These are phyloP conservation scores for Myiagra hebetior DNA, from an alignment of 2,113 vertebrate species.

Conservation along the genomic window DNA sequence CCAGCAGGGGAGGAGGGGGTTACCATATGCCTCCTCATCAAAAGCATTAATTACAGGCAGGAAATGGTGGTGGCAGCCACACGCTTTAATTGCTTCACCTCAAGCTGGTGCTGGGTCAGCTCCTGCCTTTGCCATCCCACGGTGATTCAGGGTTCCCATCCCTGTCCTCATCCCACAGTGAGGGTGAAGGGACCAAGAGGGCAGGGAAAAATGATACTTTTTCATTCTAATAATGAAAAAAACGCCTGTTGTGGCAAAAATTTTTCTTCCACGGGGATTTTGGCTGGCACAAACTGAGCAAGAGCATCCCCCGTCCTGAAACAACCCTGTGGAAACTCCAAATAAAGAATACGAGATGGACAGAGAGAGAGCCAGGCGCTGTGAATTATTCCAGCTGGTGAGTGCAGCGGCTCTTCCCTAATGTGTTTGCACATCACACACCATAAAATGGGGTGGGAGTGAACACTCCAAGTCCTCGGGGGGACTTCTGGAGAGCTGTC, in stretches of 20 bases:
- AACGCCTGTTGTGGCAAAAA: accelerated
- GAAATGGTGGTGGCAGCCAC: not conserved
- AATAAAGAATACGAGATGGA: not conserved
- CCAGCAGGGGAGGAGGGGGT: not conserved
- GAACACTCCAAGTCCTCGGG: accelerated
- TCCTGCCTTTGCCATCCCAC: not conserved
- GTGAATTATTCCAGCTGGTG: not conserved
- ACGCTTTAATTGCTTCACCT: not conserved
- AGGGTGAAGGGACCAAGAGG: not conserved
- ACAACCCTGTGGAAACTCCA: not conserved
- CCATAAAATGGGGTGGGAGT: not conserved
- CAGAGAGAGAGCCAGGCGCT: not conserved
- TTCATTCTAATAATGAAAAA: not conserved
- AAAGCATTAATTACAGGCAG: constrained; percentile 13
- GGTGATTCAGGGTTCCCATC: not conserved
- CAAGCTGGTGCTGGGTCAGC: not conserved
- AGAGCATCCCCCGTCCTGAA: not conserved
- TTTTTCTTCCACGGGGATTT: not conserved
- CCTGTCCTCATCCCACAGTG: not conserved
- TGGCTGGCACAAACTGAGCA: not conserved
- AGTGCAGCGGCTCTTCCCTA: not conserved
- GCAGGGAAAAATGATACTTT: accelerated
- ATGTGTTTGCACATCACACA: not conserved
- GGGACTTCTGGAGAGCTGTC: not conserved
- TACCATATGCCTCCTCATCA: not conserved